These are phyloP conservation scores for Tachysurus fulvidraco DNA, from an alignment of 2,113 vertebrate genomes.

Conservation along the genomic window DNA sequence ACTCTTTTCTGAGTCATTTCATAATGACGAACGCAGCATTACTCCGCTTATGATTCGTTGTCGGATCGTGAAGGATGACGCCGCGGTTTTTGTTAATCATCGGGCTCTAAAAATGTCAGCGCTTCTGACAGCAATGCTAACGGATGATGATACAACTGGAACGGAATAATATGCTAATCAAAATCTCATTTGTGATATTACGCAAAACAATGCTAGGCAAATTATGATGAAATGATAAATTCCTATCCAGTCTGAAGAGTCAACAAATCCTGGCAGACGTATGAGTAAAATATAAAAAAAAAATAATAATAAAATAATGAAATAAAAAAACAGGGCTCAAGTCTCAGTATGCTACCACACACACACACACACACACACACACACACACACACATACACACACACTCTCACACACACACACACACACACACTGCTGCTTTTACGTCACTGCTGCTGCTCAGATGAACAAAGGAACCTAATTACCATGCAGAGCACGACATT, in stretches of 20 bases:
- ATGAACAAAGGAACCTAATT: constrained; percentile 86
- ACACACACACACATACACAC: constrained; percentile 60
- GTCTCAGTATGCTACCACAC: constrained; percentile 46
- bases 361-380: constrained; percentile 55
- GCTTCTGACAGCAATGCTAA: constrained; percentile 31
- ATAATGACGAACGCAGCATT: constrained; percentile 6
- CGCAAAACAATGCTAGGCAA: constrained; percentile 19
- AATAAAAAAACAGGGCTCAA: constrained; percentile 20
- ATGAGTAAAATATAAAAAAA: background rate
- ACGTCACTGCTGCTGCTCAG: constrained; percentile 32
- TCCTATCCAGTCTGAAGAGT: constrained; percentile 29
- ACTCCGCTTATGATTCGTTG: constrained; percentile 4
- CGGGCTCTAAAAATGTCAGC: constrained; percentile 15
- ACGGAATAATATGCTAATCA: constrained; percentile 18
- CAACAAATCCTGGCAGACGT: constrained; percentile 1
- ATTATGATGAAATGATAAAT: constrained; percentile 2
- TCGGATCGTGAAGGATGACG: constrained; percentile 20
- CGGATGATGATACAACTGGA: background rate
- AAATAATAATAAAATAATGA: background rate
- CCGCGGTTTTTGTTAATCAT: constrained; percentile 11
- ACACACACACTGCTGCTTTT: constrained; percentile 48
- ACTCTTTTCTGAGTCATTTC: constrained; percentile 37
- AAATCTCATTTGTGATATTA: constrained; percentile 21
- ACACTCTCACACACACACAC: constrained; percentile 59
- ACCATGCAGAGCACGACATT: constrained; percentile 82